Conservation (phyloP, 2,888 invertebrate genomes). For the Dascillus cervinus region DNA sequence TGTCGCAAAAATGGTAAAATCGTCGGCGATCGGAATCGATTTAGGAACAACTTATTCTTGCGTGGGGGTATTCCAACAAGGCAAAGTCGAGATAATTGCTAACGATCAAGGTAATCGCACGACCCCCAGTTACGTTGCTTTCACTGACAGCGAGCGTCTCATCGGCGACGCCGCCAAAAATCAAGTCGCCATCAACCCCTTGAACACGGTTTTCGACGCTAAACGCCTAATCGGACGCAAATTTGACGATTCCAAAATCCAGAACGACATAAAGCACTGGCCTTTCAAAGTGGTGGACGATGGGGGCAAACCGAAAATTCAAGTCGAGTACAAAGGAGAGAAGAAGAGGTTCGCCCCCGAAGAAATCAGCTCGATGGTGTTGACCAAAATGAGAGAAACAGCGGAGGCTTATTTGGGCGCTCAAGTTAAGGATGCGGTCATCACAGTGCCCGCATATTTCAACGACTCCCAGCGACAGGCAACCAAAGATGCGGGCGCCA, state of each 20-base stretch:
- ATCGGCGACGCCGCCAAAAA: slow-evolving; percentile 85
- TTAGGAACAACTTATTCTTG: slow-evolving; percentile 82
- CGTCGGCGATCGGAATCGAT: slow-evolving; percentile 71
- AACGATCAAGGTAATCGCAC: slow-evolving; percentile 86
- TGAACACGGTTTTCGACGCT: slow-evolving; percentile 63
- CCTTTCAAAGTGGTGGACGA: slow-evolving; percentile 68
- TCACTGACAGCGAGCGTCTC: slow-evolving; percentile 74
- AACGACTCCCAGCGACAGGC: slow-evolving; percentile 69
- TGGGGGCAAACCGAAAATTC: slow-evolving; percentile 58
- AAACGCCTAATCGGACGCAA: slow-evolving; percentile 75
- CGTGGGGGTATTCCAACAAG: slow-evolving; percentile 73
- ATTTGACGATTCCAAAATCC: slow-evolving; percentile 66
- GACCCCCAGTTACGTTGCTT: slow-evolving; percentile 82
- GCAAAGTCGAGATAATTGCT: slow-evolving; percentile 80
- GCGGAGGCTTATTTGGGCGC: slow-evolving; percentile 65
- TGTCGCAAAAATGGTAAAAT: slow-evolving; percentile 36
- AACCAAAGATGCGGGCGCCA: slow-evolving; percentile 76
- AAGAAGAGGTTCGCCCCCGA: slow-evolving; percentile 58
- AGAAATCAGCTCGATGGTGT: slow-evolving; percentile 62
- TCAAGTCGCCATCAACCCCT: slow-evolving; percentile 68
- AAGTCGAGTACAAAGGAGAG: slow-evolving; percentile 59
- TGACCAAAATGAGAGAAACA: slow-evolving; percentile 57
- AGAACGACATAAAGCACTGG: slow-evolving; percentile 77
- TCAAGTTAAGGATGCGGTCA: slow-evolving; percentile 60
- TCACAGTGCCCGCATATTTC: slow-evolving; percentile 68